These are phyloP conservation scores for Oedothorax gibbosus DNA, from an alignment of 1,140 invertebrate genomes.

Conservation along the genomic window DNA sequence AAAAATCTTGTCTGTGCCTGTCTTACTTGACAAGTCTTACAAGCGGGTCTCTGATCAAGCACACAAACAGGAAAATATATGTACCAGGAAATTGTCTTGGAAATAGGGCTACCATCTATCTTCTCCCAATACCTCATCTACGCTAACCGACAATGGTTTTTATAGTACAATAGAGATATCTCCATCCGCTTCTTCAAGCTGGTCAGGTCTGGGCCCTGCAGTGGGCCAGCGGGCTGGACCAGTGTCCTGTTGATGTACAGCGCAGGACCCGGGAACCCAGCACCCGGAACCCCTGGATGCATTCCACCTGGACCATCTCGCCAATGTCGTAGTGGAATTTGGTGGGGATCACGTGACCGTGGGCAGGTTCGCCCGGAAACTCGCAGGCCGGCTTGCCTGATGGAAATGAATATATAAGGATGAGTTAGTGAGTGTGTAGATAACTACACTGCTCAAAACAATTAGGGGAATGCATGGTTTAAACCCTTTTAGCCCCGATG, in stretches of 20 bases:
- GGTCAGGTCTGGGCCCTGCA: conserved; percentile 60
- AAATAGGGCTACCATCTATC: too few relatives aligned
- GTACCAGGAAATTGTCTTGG: too few relatives aligned
- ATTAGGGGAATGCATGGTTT: too few relatives aligned
- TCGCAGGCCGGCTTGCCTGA: conserved; percentile 77
- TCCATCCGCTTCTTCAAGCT: not conserved
- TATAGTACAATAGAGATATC: conserved; percentile 8
- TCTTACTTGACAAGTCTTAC: too few relatives aligned
- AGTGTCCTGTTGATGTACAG: conserved; percentile 62
- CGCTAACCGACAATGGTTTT: not conserved
- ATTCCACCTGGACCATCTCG: conserved; percentile 79
- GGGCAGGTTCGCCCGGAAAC: conserved; percentile 80
- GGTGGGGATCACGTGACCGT: conserved; percentile 78
- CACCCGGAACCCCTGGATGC: conserved; percentile 73
- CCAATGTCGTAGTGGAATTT: conserved; percentile 83
- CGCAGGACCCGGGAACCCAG: conserved; percentile 51
- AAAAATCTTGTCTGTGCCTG: too few relatives aligned
- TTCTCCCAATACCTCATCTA: too few relatives aligned
- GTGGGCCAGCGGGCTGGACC: conserved; percentile 64
- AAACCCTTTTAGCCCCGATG: too few relatives aligned
- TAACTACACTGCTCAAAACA: too few relatives aligned
- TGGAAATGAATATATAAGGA: not conserved
- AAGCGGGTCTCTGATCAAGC: too few relatives aligned
- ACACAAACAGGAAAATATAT: too few relatives aligned
- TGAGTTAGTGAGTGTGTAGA: too few relatives aligned